phyloP scores from a whole-genome alignment of 2,888 invertebrate species.

The Limenitis camilla region DNA sequence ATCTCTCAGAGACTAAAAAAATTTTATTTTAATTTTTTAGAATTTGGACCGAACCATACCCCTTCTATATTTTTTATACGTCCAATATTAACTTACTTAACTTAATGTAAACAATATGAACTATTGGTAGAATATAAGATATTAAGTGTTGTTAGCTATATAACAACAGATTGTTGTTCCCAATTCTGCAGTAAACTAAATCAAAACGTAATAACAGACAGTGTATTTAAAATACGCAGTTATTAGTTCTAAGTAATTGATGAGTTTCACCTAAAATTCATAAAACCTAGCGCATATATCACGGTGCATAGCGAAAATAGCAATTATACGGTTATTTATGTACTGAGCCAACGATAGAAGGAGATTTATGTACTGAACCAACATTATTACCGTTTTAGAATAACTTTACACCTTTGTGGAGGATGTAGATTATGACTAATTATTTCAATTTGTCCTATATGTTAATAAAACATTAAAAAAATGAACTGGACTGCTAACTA shows the following conservation, averaged over 20 bases:
- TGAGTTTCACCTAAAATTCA: conserved; percentile 37
- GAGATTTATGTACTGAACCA: conserved; percentile 42
- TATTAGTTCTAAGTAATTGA: conserved; percentile 5
- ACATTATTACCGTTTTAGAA: conserved; percentile 26
- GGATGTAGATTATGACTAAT: background rate
- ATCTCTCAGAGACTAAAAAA: too few relatives aligned
- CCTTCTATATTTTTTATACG: too few relatives aligned
- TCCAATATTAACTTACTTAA: too few relatives aligned
- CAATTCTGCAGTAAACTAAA: too few relatives aligned
- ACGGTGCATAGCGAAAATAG: conserved; percentile 44
- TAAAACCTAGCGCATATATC: conserved; percentile 58
- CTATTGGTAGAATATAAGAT: too few relatives aligned
- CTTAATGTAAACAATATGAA: too few relatives aligned
- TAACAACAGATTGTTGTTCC: too few relatives aligned
- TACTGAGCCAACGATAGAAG: conserved; percentile 41
- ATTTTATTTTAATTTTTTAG: too few relatives aligned
- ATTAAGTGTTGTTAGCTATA: too few relatives aligned
- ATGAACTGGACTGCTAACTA: too few relatives aligned
- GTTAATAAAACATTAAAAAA: background rate
- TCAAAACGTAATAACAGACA: background rate
- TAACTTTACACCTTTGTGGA: conserved; percentile 1
- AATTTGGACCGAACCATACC: too few relatives aligned
- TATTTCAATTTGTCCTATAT: background rate
- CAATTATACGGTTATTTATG: conserved; percentile 68
- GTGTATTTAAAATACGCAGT: background rate